phyloP scores from a whole-genome alignment of 2,888 invertebrate species.

The Marronus borbonicus region DNA sequence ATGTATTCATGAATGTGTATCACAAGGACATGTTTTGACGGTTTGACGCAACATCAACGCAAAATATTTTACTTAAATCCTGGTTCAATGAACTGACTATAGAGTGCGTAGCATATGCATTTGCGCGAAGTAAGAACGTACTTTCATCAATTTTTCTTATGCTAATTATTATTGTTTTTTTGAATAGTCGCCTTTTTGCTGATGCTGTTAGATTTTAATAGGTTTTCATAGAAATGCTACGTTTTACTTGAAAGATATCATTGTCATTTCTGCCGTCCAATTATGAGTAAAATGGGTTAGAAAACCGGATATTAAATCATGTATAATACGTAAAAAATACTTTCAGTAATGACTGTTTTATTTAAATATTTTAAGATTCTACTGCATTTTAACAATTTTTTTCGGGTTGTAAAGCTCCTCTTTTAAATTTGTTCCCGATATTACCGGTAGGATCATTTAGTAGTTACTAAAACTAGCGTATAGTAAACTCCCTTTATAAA shows the following conservation, averaged over 20 bases:
- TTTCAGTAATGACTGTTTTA: too few relatives aligned
- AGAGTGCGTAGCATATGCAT: slow-evolving; percentile 45
- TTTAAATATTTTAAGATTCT: too few relatives aligned
- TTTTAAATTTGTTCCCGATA: too few relatives aligned
- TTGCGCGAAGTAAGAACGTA: slow-evolving; percentile 47
- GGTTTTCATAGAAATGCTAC: not conserved
- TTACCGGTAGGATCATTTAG: too few relatives aligned
- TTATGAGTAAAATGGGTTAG: too few relatives aligned
- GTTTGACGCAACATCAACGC: slow-evolving; percentile 52
- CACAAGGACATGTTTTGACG: slow-evolving; percentile 59
- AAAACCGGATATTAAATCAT: too few relatives aligned
- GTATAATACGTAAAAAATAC: too few relatives aligned
- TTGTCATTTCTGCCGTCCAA: not conserved
- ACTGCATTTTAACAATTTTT: too few relatives aligned
- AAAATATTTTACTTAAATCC: slow-evolving; percentile 54
- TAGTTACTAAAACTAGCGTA: too few relatives aligned
- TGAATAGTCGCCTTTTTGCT: slow-evolving; percentile 3
- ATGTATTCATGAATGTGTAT: slow-evolving; percentile 37
- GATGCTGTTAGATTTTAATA: not conserved
- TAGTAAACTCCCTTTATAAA: too few relatives aligned
- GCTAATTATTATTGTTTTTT: slow-evolving; percentile 12
- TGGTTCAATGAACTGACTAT: slow-evolving; percentile 49
- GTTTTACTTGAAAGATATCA: not conserved
- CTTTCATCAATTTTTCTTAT: slow-evolving; percentile 39
- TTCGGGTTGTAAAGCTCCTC: too few relatives aligned